Percentiles rank a stretch among this genome's conserved stretches.
phyloP scores from a whole-genome alignment of 2,888 invertebrate species.

The Sepiola atlantica region DNA sequence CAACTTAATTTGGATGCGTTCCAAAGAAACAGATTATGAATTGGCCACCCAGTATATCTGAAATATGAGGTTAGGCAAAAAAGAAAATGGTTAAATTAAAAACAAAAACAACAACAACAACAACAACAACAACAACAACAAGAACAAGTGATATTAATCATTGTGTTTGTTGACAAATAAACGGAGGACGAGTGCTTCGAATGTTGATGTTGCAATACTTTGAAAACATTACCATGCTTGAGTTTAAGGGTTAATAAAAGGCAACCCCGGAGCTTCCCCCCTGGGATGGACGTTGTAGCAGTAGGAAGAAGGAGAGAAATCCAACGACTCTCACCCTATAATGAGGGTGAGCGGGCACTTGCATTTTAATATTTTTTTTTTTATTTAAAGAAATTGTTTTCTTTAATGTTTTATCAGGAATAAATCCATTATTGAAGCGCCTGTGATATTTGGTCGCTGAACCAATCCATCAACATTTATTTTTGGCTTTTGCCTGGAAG shows the following conservation, averaged over 20 bases:
- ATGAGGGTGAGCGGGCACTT: background rate
- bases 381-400: no score
- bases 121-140: no score
- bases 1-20: no score
- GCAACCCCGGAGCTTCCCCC: background rate
- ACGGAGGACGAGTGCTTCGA: slow-evolving; percentile 22
- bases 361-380: background rate
- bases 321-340: background rate
- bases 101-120: background rate
- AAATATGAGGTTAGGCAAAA: background rate
- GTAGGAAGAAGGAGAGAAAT: background rate
- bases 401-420: background rate
- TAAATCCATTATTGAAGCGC: background rate
- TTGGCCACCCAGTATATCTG: background rate
- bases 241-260: slow-evolving; percentile 1
- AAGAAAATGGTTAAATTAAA: background rate
- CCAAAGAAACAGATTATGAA: no score
- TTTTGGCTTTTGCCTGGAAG: background rate
- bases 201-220: slow-evolving; percentile 10
- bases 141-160: background rate
- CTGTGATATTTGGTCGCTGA: background rate
- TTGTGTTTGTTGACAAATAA: slow-evolving; percentile 13
- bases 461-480: background rate
- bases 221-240: slow-evolving; percentile 32
- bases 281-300: background rate